Evolutionary conservation across 2,888 invertebrate genomes (phyloP).

Genomic region (Catocala fraxini): DNA sequence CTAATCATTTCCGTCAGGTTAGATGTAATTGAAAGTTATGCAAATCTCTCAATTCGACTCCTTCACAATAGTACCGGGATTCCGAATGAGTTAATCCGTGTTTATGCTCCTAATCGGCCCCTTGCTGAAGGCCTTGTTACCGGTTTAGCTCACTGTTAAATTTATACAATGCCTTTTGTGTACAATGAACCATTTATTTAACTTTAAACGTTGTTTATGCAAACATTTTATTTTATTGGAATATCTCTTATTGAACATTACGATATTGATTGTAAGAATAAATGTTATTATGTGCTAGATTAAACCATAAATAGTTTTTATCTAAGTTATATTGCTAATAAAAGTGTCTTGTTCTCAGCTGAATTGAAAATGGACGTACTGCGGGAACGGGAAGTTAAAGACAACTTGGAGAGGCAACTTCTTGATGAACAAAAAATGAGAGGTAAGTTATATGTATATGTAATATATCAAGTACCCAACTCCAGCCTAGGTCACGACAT

Average conservation of each 20-base stretch:
- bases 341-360: constrained; percentile 90
- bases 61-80: constrained; percentile 86
- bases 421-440: constrained; percentile 97
- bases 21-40: constrained; percentile 87
- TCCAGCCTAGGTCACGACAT: constrained; percentile 8
- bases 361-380: constrained; percentile 98
- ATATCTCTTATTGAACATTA: constrained; percentile 54
- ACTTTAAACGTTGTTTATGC: constrained; percentile 70
- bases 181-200: constrained; percentile 76
- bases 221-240: constrained; percentile 64
- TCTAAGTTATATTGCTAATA: neutral
- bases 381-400: constrained; percentile 97
- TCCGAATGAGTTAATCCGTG: constrained; percentile 87
- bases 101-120: constrained; percentile 87
- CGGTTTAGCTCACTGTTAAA: constrained; percentile 82
- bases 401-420: constrained; percentile 97
- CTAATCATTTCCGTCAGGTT: constrained; percentile 84
- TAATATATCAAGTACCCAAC: neutral
- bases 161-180: constrained; percentile 83
- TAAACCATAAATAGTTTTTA: constrained; percentile 6
- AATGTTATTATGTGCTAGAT: constrained; percentile 15
- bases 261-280: constrained; percentile 30
- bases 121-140: constrained; percentile 83
- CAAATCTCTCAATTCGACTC: constrained; percentile 86
- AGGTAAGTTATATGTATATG: constrained; percentile 89